These are phyloP conservation scores for Fregata magnificens DNA, from an alignment of 2,113 vertebrate species.

Conservation along the genomic window DNA sequence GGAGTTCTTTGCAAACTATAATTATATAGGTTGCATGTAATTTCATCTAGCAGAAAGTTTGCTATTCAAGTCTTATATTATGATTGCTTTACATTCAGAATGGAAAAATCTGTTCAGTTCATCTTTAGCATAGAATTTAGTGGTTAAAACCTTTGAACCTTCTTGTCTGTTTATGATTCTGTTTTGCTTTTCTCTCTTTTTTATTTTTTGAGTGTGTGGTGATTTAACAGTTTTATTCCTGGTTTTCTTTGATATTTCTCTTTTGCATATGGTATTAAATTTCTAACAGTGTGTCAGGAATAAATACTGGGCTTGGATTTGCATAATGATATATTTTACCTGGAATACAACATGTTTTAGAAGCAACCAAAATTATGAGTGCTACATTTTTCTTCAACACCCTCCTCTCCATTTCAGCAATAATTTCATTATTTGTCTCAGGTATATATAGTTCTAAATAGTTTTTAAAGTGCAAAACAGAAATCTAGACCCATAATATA, in stretches of 20 bases:
- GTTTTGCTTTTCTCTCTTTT: neutral
- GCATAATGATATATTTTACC: neutral
- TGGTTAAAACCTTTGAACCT: neutral
- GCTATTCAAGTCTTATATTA: neutral
- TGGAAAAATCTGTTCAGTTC: neutral
- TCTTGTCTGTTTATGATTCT: neutral
- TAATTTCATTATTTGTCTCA: neutral
- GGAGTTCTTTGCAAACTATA: constrained; percentile 20
- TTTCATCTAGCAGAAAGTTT: constrained; percentile 18
- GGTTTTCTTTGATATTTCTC: neutral
- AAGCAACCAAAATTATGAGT: neutral
- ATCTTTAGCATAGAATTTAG: neutral
- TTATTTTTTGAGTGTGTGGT: neutral
- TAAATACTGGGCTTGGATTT: neutral
- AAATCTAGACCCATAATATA: neutral
- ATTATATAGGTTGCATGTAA: constrained; percentile 27
- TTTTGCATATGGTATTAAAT: neutral
- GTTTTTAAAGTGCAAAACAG: neutral
- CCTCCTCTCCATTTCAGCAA: neutral
- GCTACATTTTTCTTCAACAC: neutral
- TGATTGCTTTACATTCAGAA: neutral
- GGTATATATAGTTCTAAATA: neutral
- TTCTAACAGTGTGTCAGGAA: neutral
- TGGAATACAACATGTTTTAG: neutral
- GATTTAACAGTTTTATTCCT: neutral